These are phyloP conservation scores for Nymphalis c-album DNA, from an alignment of 2,888 invertebrate species.

Conservation along the genomic window DNA sequence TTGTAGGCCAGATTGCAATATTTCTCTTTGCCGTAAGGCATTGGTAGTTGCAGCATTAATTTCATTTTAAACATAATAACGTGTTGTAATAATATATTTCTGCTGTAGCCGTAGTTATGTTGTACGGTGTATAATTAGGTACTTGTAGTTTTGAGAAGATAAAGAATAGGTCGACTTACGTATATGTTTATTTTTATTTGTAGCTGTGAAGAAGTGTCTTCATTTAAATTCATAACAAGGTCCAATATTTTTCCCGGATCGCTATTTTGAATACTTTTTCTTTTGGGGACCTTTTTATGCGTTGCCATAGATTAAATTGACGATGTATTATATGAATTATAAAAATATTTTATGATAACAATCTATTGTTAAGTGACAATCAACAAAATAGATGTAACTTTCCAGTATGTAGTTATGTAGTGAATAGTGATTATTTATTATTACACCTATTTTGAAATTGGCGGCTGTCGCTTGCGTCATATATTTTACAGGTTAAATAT, in stretches of 20 bases:
- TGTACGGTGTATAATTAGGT: no score
- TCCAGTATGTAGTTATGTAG: background rate
- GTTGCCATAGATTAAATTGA: slow-evolving; percentile 19
- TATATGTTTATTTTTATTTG: slow-evolving; percentile 73
- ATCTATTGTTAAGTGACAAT: background rate
- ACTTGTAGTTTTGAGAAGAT: background rate
- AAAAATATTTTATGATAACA: background rate
- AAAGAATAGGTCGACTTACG: slow-evolving; percentile 2
- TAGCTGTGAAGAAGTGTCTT: slow-evolving; percentile 70
- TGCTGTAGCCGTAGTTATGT: no score
- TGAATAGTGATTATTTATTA: background rate
- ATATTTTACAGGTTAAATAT: background rate
- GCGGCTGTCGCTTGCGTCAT: background rate
- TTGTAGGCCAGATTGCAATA: no score
- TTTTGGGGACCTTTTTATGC: slow-evolving; percentile 46
- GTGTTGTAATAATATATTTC: no score
- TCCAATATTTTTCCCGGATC: slow-evolving; percentile 82
- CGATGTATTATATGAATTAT: background rate
- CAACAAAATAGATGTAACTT: background rate
- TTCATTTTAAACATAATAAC: no score
- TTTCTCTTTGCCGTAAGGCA: no score
- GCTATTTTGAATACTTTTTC: slow-evolving; percentile 68
- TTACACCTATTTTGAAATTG: background rate
- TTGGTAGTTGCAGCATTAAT: no score
- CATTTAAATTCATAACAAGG: slow-evolving; percentile 76